A percentile compares a stretch with the other conserved stretches of the same genome.
Conservation (phyloP, 2,113 vertebrate genomes). For the Halichoeres trimaculatus region DNA sequence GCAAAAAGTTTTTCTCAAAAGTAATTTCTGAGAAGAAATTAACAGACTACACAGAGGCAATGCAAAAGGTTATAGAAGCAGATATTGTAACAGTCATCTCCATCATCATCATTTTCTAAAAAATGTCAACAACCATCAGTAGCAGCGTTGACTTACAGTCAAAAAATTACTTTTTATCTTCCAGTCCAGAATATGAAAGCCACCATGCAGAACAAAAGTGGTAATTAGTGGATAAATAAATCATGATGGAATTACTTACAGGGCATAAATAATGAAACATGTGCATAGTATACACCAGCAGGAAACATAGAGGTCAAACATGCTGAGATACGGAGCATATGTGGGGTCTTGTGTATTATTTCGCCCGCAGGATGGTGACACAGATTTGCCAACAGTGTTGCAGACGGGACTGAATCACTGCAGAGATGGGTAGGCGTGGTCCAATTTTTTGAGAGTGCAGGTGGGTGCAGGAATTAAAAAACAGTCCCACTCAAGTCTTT, state of each 20-base stretch:
- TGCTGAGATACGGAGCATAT: not conserved
- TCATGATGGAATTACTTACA: not conserved
- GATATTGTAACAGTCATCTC: no score
- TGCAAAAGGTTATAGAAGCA: no score
- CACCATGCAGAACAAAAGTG: not conserved
- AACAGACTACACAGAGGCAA: no score
- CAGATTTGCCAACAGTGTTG: conserved; percentile 10
- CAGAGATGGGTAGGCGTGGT: conserved; percentile 3
- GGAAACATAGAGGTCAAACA: conserved; percentile 18
- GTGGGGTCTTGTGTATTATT: not conserved
- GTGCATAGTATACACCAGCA: not conserved
- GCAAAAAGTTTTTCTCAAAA: no score
- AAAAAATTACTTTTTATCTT: not conserved
- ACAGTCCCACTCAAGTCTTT: conserved; percentile 5
- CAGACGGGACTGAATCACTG: not conserved
- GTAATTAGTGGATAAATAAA: conserved; percentile 7
- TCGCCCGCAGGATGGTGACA: not conserved
- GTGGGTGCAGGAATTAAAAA: conserved; percentile 39
- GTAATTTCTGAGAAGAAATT: no score
- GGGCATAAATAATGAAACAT: not conserved
- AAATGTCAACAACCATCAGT: no score
- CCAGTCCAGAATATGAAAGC: not conserved
- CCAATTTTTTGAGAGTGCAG: conserved; percentile 22
- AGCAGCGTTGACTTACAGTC: no score
- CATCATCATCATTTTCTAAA: no score